These are phyloP conservation scores for Heterocephalus glaber DNA, from an alignment of 2,113 vertebrate genomes.

Conservation along the genomic window DNA sequence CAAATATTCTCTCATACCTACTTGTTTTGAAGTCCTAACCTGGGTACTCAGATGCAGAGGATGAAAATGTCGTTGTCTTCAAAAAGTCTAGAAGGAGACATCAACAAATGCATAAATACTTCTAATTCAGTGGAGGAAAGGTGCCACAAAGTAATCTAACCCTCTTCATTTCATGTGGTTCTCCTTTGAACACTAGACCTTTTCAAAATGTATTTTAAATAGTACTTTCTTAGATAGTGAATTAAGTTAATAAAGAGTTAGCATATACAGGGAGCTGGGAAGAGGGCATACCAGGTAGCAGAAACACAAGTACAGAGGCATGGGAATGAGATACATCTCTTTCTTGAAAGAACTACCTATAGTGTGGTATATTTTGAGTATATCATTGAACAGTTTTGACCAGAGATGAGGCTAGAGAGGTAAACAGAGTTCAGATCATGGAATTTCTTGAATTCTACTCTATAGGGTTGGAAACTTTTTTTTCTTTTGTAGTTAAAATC, in stretches of 20 bases:
- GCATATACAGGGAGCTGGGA: not conserved
- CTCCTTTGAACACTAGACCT: not conserved
- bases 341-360: not conserved
- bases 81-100: not conserved
- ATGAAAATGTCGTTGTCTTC: not conserved
- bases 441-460: not conserved
- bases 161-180: not conserved
- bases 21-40: not conserved
- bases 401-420: not conserved
- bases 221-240: not conserved
- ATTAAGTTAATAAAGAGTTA: not conserved
- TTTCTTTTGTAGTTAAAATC: not conserved
- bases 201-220: conserved; percentile 9
- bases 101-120: not conserved
- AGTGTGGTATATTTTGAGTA: not conserved
- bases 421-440: not conserved
- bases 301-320: not conserved
- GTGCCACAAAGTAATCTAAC: not conserved
- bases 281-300: not conserved
- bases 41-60: not conserved
- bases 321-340: not conserved
- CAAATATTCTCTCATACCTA: not conserved
- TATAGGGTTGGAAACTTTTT: not conserved
- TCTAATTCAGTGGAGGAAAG: not conserved
- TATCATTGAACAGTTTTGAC: not conserved